Base-by-base conservation (phyloP, 2,888 invertebrate species). In the Lamproptera curius region DNA sequence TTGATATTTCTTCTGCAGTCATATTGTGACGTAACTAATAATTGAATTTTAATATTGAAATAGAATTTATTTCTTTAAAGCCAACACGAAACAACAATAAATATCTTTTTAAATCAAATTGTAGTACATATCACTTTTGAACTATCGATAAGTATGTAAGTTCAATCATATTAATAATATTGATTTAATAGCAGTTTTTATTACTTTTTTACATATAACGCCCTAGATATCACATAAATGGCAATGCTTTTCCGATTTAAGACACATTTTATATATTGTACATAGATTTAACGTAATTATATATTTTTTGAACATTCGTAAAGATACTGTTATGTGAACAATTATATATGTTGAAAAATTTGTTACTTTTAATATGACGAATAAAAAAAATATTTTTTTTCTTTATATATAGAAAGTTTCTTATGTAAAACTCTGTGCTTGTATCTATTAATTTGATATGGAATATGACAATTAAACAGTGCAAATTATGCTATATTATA, bases 211-310 rank as follows among this genome's bases (percentile, higher is more conserved):
- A n/a, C n/a, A n/a, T n/a, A n/a, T n/a, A n/a, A 63, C 61, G 64
- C 64, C 53, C 57, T 65, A 72, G 10, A 59, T 73, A 73, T 73
- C 73, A 73, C 73, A 73, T 63, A 67, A 54, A 70, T 71, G 70
- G 71, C 71, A 67, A 67, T 58, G 54, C 54, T 51, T 35, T 42
- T 16, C 2, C 16, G 17, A 20, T 14, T 28, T 26, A 26, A 40
- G n/a, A 16, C 16, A 15, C 20, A 42, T 34, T 35, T 15, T 17
- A 50, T 50, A 56, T 46, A 55, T 58, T 50, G 52, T 26, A 16
- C 1, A 16, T 38, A 13, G 14, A 14, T 33, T 38, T 33, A 39
- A 14, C n/a, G 38, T 9, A n/a, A n/a, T 16, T 16, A 36, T 10
- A n/a, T 40, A 20, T 23, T 16, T 39, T 46, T 46, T 46, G 39